phyloP scores from a whole-genome alignment of 2,797 vertebrate genomes.

The Cottoperca gobio region DNA sequence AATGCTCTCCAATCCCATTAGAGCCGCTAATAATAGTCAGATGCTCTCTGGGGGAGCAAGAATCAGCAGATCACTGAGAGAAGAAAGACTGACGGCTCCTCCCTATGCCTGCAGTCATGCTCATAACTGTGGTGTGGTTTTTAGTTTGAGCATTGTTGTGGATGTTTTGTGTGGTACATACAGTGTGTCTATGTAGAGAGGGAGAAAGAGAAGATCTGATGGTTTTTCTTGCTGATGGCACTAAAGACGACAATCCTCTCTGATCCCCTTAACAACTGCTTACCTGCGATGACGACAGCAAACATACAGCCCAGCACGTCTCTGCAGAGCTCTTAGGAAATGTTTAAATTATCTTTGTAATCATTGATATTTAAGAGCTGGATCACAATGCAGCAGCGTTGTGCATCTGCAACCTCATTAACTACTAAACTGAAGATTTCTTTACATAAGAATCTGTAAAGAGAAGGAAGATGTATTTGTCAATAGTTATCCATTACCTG shows the following conservation, averaged over 20 bases:
- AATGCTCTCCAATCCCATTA: constrained; percentile 82
- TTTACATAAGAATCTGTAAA: not conserved
- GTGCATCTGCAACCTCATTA: not conserved
- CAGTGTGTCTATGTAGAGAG: not conserved
- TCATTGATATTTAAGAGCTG: not conserved
- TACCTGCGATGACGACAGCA: constrained; percentile 81
- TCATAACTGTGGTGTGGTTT: not conserved
- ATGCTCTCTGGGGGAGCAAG: constrained; percentile 58
- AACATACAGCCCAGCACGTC: constrained; percentile 46
- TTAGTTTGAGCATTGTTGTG: not conserved
- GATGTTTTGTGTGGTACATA: not conserved
- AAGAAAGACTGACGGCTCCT: not conserved
- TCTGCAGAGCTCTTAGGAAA: constrained; percentile 23
- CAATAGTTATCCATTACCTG: not conserved
- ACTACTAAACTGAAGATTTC: not conserved
- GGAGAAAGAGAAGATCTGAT: constrained; percentile 5
- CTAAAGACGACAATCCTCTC: constrained; percentile 76
- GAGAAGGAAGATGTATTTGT: not conserved
- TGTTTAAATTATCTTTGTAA: not conserved
- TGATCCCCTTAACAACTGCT: constrained; percentile 83
- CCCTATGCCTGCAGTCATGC: not conserved
- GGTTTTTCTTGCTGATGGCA: constrained; percentile 50
- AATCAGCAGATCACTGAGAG: constrained; percentile 61
- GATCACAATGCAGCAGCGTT: not conserved
- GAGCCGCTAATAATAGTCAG: constrained; percentile 80